A percentile compares a stretch with the other conserved stretches of the same genome.
Evolutionary conservation across 2,797 vertebrate species (phyloP).

Genomic region (Helostoma temminkii): DNA sequence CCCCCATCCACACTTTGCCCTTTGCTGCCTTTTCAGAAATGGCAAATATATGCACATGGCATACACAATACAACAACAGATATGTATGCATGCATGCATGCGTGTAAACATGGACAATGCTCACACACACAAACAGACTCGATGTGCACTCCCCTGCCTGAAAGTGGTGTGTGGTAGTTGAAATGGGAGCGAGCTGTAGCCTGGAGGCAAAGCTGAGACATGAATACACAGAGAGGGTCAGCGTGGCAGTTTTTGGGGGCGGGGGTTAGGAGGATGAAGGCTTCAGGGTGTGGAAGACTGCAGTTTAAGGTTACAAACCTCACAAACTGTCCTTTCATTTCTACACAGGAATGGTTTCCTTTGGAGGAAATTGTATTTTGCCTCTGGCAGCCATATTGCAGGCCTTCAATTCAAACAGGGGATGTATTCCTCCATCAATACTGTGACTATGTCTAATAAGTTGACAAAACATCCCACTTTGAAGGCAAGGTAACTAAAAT

Average conservation of each 20-base stretch:
- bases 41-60: slow-evolving; percentile 60
- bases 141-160: slow-evolving; percentile 28
- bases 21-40: slow-evolving; percentile 74
- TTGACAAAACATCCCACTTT: slow-evolving; percentile 23
- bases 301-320: slow-evolving; percentile 69
- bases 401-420: slow-evolving; percentile 18
- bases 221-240: slow-evolving; percentile 70
- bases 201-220: slow-evolving; percentile 61
- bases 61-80: slow-evolving; percentile 51
- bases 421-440: slow-evolving; percentile 12
- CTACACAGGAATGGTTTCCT: slow-evolving; percentile 26
- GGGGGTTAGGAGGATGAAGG: slow-evolving; percentile 49
- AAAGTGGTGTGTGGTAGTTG: slow-evolving; percentile 44
- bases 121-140: slow-evolving; percentile 32
- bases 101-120: slow-evolving; percentile 70
- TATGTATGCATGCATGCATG: slow-evolving; percentile 66
- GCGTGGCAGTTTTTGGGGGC: slow-evolving; percentile 46
- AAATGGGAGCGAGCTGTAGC: slow-evolving; percentile 71
- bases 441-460: slow-evolving; percentile 23
- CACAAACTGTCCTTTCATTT: slow-evolving; percentile 65
- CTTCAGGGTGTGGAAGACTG: slow-evolving; percentile 54
- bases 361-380: slow-evolving; percentile 44
- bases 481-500: slow-evolving; percentile 28
- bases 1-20: slow-evolving; percentile 54
- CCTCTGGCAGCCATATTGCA: slow-evolving; percentile 37